phyloP scores from a whole-genome alignment of 1,140 invertebrate genomes.

The Rhizoglyphus robini region DNA sequence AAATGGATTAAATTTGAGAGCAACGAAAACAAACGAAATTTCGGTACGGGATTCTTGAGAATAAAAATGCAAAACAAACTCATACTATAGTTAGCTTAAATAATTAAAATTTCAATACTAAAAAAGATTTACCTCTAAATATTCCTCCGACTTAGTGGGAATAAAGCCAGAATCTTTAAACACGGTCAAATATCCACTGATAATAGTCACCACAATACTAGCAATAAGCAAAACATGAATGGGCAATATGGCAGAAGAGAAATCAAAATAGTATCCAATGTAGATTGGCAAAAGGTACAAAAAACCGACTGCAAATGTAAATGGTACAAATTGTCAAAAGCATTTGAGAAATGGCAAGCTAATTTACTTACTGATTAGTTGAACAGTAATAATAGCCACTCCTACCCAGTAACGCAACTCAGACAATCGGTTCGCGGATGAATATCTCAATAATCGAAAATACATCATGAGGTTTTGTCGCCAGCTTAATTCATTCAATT shows the following conservation, averaged over 20 bases:
- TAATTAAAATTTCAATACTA: too few species aligned
- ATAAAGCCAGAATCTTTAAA: constrained; percentile 52
- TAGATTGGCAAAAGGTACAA: not conserved
- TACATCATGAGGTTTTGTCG: not conserved
- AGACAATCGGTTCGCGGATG: not conserved
- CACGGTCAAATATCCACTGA: constrained; percentile 69
- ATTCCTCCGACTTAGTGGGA: not conserved
- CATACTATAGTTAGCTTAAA: too few species aligned
- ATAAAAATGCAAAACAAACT: too few species aligned
- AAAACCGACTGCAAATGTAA: not conserved
- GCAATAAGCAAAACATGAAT: not conserved
- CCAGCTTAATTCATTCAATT: not conserved
- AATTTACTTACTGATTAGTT: not conserved
- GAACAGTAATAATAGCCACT: not conserved
- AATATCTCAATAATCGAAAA: not conserved
- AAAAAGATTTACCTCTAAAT: too few species aligned
- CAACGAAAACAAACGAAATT: too few species aligned
- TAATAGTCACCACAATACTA: constrained; percentile 57
- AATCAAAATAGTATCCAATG: not conserved
- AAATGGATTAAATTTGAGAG: too few species aligned
- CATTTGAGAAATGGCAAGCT: not conserved
- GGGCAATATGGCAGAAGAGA: not conserved
- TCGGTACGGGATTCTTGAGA: too few species aligned
- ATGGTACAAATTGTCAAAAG: not conserved
- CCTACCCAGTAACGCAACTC: not conserved